Conservation (phyloP, 1,140 invertebrate species). For the Aphelinus certus region DNA sequence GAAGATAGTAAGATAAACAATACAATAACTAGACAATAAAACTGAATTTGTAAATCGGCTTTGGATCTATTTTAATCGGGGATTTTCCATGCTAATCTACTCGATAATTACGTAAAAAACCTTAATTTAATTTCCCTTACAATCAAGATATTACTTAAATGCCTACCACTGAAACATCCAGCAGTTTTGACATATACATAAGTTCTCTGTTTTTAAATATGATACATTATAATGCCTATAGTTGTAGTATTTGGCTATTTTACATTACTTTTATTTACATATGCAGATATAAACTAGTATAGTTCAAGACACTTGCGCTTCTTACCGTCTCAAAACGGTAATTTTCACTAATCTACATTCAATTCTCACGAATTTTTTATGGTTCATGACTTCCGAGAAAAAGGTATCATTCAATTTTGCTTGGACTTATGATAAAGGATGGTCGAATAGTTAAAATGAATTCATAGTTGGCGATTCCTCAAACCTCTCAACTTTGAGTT, state of each 20-base stretch:
- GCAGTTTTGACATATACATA: constrained; percentile 2
- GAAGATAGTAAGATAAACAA: no score
- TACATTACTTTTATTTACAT: constrained; percentile 35
- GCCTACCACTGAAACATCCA: neutral
- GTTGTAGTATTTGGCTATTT: constrained; percentile 13
- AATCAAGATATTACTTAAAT: constrained; percentile 5
- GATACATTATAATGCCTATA: constrained; percentile 26
- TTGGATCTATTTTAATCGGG: constrained; percentile 6
- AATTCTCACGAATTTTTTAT: neutral
- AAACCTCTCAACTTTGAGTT: no score
- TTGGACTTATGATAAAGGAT: neutral
- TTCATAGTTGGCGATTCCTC: no score
- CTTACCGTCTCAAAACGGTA: constrained; percentile 24
- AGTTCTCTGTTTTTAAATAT: constrained; percentile 11
- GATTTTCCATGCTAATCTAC: neutral
- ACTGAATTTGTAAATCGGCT: constrained; percentile 13
- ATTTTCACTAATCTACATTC: constrained; percentile 20
- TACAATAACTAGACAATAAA: no score
- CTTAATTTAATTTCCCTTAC: constrained; percentile 4
- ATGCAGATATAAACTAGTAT: constrained; percentile 32
- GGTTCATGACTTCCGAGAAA: no score
- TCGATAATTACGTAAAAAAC: constrained; percentile 6
- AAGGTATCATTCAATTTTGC: neutral
- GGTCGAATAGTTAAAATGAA: no score
- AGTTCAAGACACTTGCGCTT: constrained; percentile 36